These are phyloP conservation scores for Rhingia rostrata DNA, from an alignment of 2,888 invertebrate genomes.

Conservation along the genomic window DNA sequence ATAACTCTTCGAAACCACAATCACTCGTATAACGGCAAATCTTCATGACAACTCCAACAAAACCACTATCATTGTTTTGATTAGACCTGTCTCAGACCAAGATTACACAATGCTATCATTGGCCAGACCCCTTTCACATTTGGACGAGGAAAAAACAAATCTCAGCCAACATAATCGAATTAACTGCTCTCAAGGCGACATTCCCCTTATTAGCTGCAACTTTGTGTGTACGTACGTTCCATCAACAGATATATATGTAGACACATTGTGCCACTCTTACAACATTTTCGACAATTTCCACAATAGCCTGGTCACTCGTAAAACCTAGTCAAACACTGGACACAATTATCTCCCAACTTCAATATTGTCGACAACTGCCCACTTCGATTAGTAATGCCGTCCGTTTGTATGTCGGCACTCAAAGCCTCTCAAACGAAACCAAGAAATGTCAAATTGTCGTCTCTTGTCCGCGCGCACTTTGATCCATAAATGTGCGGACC, in stretches of 20 bases:
- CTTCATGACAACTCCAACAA: too few species aligned
- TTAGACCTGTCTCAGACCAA: too few species aligned
- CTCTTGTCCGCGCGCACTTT: conserved; percentile 36
- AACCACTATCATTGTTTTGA: too few species aligned
- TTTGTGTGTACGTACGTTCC: conserved; percentile 9
- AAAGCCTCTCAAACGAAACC: conserved; percentile 50
- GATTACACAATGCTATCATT: too few species aligned
- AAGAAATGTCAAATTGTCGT: conserved; percentile 59
- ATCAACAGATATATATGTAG: neutral
- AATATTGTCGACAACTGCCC: conserved; percentile 53
- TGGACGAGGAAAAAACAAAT: neutral
- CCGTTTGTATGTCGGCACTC: conserved; percentile 40
- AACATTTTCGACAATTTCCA: conserved; percentile 15
- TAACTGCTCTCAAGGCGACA: conserved; percentile 18
- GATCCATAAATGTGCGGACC: conserved; percentile 22
- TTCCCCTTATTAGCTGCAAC: conserved; percentile 20
- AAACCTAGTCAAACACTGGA: conserved; percentile 14
- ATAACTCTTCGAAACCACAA: too few species aligned
- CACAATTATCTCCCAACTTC: conserved; percentile 36
- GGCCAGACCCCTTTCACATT: neutral
- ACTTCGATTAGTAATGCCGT: conserved; percentile 45
- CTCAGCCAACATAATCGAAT: conserved; percentile 14
- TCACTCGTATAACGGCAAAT: too few species aligned
- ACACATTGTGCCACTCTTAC: conserved; percentile 19
- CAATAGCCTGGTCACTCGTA: conserved; percentile 1